These are phyloP conservation scores for Vulpes vulpes DNA, from an alignment of 2,113 vertebrate genomes.

Conservation along the genomic window DNA sequence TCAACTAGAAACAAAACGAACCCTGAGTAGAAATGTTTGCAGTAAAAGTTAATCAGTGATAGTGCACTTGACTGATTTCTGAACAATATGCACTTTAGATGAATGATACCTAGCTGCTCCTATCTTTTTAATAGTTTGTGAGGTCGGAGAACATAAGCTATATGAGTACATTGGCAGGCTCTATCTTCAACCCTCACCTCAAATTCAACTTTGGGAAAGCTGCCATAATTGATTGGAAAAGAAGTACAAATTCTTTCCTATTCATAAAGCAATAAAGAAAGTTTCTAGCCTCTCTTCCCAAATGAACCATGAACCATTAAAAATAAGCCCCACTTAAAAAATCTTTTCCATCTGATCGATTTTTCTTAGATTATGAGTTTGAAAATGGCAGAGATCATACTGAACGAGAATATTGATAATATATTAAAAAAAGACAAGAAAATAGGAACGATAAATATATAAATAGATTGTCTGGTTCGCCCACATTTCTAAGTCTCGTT, in stretches of 20 bases:
- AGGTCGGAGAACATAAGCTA: background rate
- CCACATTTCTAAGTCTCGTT: background rate
- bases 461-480: background rate
- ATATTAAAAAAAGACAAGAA: background rate
- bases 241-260: background rate
- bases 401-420: background rate
- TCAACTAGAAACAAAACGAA: slow-evolving; percentile 51
- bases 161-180: background rate
- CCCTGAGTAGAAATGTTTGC: background rate
- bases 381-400: background rate
- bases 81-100: background rate
- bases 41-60: background rate
- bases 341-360: background rate
- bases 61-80: background rate
- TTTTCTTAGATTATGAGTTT: slow-evolving; percentile 1
- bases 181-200: slow-evolving; percentile 9
- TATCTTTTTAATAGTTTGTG: background rate
- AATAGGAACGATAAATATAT: background rate
- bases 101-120: background rate
- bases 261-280: background rate
- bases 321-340: background rate
- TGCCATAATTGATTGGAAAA: slow-evolving; percentile 38
- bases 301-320: slow-evolving; percentile 8
- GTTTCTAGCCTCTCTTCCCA: background rate
- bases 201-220: slow-evolving; percentile 36